phyloP scores from a whole-genome alignment of 2,888 invertebrate species.

The Drosophila macrospina region DNA sequence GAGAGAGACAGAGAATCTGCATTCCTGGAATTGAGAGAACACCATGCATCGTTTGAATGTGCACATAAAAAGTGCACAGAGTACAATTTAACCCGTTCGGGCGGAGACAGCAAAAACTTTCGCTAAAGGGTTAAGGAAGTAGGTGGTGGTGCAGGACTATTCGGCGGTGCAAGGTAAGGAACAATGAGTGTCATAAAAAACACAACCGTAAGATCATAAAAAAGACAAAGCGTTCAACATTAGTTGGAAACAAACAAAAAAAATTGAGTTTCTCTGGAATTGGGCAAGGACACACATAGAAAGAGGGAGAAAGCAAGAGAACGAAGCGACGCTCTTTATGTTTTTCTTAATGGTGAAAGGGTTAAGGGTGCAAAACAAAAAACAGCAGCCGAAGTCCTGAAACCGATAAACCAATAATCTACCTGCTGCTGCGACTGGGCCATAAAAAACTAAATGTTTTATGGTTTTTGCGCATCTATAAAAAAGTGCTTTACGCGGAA shows the following conservation, averaged over 20 bases:
- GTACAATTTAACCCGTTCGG: conserved; percentile 66
- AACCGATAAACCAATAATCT: conserved; percentile 19
- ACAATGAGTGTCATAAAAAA: conserved; percentile 73
- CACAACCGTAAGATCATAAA: conserved; percentile 72
- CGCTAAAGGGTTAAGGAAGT: conserved; percentile 73
- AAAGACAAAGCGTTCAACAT: conserved; percentile 69
- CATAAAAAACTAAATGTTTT: conserved; percentile 76
- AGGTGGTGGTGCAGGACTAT: conserved; percentile 17
- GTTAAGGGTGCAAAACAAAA: conserved; percentile 64
- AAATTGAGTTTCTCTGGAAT: conserved; percentile 50
- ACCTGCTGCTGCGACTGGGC: conserved; percentile 28
- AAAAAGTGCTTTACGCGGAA: conserved; percentile 72
- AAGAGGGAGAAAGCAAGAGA: conserved; percentile 33
- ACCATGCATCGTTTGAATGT: conserved; percentile 3
- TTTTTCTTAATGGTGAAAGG: conserved; percentile 76
- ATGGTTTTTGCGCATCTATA: conserved; percentile 41
- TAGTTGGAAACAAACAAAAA: conserved; percentile 66
- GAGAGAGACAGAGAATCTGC: neutral
- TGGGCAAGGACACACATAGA: conserved; percentile 55
- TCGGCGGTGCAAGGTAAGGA: conserved; percentile 38
- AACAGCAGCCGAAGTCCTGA: conserved; percentile 41
- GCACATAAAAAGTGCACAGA: conserved; percentile 62
- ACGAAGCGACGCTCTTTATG: neutral
- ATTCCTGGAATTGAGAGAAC: conserved; percentile 55
- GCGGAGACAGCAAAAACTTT: conserved; percentile 23